A percentile compares a stretch with the other conserved stretches of the same genome.
Evolutionary conservation across 2,888 invertebrate genomes (phyloP).

Genomic region (Drosophila colorata): DNA sequence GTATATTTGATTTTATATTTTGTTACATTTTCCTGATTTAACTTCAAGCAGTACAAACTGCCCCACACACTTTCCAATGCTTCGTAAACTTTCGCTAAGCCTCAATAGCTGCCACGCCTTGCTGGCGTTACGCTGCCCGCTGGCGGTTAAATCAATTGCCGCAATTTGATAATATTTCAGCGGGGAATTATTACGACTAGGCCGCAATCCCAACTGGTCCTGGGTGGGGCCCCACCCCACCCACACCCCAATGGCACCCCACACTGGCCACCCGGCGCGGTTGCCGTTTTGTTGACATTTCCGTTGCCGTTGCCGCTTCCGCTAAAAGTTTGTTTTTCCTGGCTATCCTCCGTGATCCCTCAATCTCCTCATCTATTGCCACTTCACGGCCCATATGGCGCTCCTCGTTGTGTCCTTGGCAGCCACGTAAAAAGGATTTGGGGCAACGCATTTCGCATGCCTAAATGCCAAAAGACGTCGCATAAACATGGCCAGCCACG

Average conservation of each 20-base stretch:
- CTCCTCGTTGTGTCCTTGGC: slow-evolving; percentile 64
- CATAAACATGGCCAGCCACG: slow-evolving; percentile 73
- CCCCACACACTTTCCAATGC: neutral
- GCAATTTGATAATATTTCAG: slow-evolving; percentile 83
- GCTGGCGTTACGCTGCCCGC: slow-evolving; percentile 49
- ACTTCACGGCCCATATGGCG: slow-evolving; percentile 51
- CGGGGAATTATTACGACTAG: slow-evolving; percentile 77
- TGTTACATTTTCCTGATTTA: neutral
- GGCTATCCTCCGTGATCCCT: slow-evolving; percentile 31
- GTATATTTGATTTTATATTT: neutral
- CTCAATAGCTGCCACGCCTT: slow-evolving; percentile 16
- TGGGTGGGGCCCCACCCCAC: neutral
- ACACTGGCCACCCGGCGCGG: slow-evolving; percentile 22
- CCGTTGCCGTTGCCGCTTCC: slow-evolving; percentile 70
- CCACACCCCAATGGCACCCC: neutral
- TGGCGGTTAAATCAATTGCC: slow-evolving; percentile 80
- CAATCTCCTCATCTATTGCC: slow-evolving; percentile 34
- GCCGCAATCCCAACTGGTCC: slow-evolving; percentile 33
- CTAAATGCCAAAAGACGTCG: slow-evolving; percentile 80
- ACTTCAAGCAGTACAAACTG: too few species aligned
- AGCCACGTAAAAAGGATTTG: slow-evolving; percentile 77
- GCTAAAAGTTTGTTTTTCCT: slow-evolving; percentile 64
- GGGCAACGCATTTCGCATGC: slow-evolving; percentile 76
- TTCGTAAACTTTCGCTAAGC: slow-evolving; percentile 5
- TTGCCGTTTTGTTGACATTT: slow-evolving; percentile 77